Base-by-base conservation (phyloP, 1,140 invertebrate genomes). In the Mactra quadrangularis region DNA sequence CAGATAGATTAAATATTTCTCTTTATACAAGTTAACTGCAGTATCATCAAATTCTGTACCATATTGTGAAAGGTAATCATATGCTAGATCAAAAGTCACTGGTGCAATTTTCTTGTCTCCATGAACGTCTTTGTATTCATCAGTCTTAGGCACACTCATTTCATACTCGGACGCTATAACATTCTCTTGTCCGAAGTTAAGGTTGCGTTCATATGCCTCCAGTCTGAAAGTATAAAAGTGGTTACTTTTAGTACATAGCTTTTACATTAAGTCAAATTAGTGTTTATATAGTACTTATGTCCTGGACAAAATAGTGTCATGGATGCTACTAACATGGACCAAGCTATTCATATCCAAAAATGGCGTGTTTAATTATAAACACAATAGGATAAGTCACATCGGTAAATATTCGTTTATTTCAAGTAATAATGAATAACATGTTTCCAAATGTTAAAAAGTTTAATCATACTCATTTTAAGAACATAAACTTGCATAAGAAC, bases 31-130 rank as follows among this genome's bases (percentile, higher is more conserved):
- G 13, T 68, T 41, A 27, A 25, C 31, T 25, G 57, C 76, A 25
- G 35, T 79, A 13, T 70, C 27, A 57, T 79, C 76, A 41, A 79
- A 72, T 6, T 72, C 52, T 4, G 53, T 50, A 53, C 31, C 33
- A 33, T 6, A 72, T 6, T 13, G 52, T 22, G 11, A 1, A 3
- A 72, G 6, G 35, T 6, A 72, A 31, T 72, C 70, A 35, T n/a
- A 22, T 1, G 7, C 47, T 3, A 31, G 3, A 3, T 72, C 50
- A 19, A 7, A 19, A 3, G 70, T 72, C 13, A 72, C 25, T 1
- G 70, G 27, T 19, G 50, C 2, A 2, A 72, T 53, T n/a, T 72
- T 35, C 3, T 27, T 19, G 0, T 72, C 70, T 11, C 19, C 1
- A 25, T 72, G 11, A 1, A 72, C 70, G 33, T 72, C 70, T 55